Conservation (phyloP, 2,113 vertebrate species). For the Otocyon megalotis region DNA sequence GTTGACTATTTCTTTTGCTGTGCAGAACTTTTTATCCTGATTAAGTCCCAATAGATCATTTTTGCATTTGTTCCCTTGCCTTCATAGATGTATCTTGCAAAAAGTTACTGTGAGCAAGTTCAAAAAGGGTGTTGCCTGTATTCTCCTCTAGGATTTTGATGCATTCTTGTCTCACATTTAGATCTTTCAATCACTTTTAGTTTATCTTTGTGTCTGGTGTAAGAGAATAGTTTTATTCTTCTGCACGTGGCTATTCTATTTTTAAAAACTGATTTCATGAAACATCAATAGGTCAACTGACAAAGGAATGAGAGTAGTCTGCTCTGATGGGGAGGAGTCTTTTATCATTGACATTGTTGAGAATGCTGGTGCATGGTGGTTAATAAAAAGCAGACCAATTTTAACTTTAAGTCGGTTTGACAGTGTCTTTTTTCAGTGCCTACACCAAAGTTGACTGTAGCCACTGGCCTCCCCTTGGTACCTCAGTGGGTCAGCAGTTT, state of each 20-base stretch:
- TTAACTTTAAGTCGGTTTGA: background rate
- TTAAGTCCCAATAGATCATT: too few species aligned
- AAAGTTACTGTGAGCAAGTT: too few species aligned
- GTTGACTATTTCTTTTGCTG: too few species aligned
- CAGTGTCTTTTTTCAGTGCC: background rate
- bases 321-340: background rate
- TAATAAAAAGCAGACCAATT: background rate
- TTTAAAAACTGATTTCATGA: background rate
- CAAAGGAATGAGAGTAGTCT: background rate
- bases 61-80: too few species aligned
- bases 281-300: background rate
- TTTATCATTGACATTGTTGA: background rate
- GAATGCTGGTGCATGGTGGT: background rate
- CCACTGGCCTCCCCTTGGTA: background rate
- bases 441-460: background rate
- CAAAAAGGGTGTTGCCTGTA: too few species aligned
- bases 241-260: background rate
- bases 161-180: too few species aligned
- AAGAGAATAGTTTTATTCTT: too few species aligned
- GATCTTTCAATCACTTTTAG: too few species aligned
- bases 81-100: too few species aligned
- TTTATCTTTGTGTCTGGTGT: too few species aligned
- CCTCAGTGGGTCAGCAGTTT: background rate
- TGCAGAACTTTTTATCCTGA: too few species aligned
- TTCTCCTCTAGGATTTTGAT: too few species aligned